Conservation (phyloP, 2,113 vertebrate genomes). For the Nothocercus julius region DNA sequence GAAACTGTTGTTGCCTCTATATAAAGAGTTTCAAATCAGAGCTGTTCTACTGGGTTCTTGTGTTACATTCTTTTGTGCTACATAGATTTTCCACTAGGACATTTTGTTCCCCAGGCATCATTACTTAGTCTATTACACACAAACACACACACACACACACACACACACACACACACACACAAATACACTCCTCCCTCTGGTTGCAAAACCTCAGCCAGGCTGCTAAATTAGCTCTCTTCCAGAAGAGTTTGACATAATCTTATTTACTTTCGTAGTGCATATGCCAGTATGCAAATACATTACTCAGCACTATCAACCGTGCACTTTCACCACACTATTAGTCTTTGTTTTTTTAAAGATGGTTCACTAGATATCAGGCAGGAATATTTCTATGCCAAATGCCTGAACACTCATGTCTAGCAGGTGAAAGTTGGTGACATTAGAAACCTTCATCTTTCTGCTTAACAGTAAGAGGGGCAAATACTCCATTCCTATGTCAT, state of each 20-base stretch:
- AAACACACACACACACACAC: background rate
- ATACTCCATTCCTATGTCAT: background rate
- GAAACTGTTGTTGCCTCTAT: background rate
- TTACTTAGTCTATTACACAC: slow-evolving; percentile 37
- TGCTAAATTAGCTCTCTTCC: slow-evolving; percentile 66
- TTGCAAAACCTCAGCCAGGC: slow-evolving; percentile 68
- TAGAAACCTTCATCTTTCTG: background rate
- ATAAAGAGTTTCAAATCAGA: slow-evolving; percentile 52
- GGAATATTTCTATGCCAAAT: background rate
- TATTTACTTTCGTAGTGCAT: slow-evolving; percentile 9
- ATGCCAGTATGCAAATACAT: slow-evolving; percentile 57
- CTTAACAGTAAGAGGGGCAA: background rate
- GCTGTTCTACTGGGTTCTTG: slow-evolving; percentile 49
- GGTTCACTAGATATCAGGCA: slow-evolving; percentile 31
- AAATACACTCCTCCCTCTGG: background rate
- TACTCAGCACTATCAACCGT: slow-evolving; percentile 44
- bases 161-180: background rate
- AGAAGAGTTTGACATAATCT: slow-evolving; percentile 52
- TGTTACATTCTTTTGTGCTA: slow-evolving; percentile 71
- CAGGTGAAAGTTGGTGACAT: background rate
- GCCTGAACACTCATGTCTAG: background rate
- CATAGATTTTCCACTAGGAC: slow-evolving; percentile 73
- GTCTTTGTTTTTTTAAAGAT: background rate
- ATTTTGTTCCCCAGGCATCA: slow-evolving; percentile 70
- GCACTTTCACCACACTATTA: slow-evolving; percentile 46